Percentiles rank a stretch among this genome's conserved stretches.
These are phyloP conservation scores for Agelastica alni DNA, from an alignment of 2,888 invertebrate species.

Conservation along the genomic window DNA sequence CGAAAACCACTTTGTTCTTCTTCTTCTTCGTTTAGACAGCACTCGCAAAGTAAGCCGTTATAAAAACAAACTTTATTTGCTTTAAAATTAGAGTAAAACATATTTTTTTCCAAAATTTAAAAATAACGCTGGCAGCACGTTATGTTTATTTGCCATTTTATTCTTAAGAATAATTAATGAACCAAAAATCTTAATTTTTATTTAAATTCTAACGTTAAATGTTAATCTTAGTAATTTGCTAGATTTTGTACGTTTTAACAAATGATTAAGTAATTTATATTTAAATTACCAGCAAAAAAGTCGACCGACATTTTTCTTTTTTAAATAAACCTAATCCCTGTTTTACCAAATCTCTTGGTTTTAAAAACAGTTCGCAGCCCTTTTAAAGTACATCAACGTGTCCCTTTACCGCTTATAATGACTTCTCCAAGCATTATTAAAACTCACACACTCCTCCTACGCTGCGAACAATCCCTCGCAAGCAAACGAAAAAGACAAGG, in stretches of 20 bases:
- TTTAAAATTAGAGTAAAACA: too few species aligned
- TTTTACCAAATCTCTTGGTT: neutral
- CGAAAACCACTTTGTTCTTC: too few species aligned
- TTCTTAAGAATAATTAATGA: too few species aligned
- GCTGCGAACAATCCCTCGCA: neutral
- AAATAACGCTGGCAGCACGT: too few species aligned
- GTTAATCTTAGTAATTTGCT: too few species aligned
- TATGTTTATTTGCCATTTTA: too few species aligned
- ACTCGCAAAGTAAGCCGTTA: too few species aligned
- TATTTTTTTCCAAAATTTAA: too few species aligned
- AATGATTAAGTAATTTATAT: conserved; percentile 1
- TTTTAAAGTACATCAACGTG: conserved; percentile 9
- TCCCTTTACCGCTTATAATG: conserved; percentile 11
- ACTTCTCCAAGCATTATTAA: conserved; percentile 12
- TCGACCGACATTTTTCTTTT: neutral
- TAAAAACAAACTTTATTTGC: too few species aligned
- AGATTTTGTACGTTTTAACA: neutral
- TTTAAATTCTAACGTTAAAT: too few species aligned
- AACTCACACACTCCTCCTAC: conserved; percentile 9
- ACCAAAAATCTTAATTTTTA: too few species aligned
- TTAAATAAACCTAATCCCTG: neutral
- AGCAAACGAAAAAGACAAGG: neutral
- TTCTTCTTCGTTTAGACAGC: too few species aligned
- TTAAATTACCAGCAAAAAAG: neutral
- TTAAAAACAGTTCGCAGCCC: conserved; percentile 1